A percentile compares a stretch with the other conserved stretches of the same genome.
phyloP scores from a whole-genome alignment of 2,797 vertebrate genomes.

The Morelia viridis region DNA sequence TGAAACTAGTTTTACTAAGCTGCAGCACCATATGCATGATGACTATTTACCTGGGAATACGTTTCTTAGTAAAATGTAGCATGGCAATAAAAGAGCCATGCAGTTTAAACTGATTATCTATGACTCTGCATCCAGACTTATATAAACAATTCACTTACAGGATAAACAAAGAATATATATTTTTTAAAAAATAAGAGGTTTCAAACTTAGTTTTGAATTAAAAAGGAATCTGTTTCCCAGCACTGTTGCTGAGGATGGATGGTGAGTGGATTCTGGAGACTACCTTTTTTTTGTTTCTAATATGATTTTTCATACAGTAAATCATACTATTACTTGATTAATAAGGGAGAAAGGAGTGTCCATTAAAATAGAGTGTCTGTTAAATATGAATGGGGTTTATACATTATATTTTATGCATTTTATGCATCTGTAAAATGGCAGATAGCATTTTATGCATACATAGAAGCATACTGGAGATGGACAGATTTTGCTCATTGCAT shows the following conservation, averaged over 20 bases:
- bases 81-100: neutral
- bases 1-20: too few relatives aligned
- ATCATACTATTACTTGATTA: neutral
- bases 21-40: too few relatives aligned
- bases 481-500: neutral
- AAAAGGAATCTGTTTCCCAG: neutral
- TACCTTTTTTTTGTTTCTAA: neutral
- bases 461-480: neutral
- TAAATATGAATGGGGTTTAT: neutral
- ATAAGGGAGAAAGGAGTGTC: neutral
- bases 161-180: neutral
- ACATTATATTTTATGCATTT: neutral
- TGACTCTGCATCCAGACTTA: neutral
- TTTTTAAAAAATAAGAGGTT: neutral
- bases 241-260: neutral
- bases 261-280: neutral
- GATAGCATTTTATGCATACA: neutral
- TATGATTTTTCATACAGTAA: neutral
- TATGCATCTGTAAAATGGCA: neutral
- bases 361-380: neutral
- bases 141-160: neutral
- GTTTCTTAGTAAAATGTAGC: neutral
- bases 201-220: neutral
- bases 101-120: neutral
- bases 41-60: neutral